These are phyloP conservation scores for Anhinga anhinga DNA, from an alignment of 2,113 vertebrate genomes.

Conservation along the genomic window DNA sequence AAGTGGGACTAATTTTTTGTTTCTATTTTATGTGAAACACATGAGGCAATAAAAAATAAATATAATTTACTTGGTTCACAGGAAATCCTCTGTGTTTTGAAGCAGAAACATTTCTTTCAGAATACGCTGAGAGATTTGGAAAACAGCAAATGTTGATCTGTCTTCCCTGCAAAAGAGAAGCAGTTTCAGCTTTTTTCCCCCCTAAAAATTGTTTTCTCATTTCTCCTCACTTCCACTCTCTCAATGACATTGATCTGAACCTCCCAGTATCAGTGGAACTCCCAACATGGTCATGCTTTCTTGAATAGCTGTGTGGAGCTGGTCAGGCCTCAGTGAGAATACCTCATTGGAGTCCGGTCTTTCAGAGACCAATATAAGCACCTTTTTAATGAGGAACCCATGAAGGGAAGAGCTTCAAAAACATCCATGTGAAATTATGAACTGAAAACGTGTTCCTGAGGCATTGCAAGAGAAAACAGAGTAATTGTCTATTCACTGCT, in stretches of 20 bases:
- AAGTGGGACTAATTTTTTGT: not conserved
- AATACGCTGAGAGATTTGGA: not conserved
- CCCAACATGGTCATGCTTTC: not conserved
- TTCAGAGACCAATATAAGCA: not conserved
- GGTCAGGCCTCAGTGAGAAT: not conserved
- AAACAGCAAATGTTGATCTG: not conserved
- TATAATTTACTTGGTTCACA: not conserved
- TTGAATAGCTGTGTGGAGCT: not conserved
- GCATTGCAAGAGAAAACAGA: not conserved
- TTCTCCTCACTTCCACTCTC: not conserved
- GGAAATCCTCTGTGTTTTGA: not conserved
- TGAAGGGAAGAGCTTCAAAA: not conserved
- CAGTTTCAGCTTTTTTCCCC: not conserved
- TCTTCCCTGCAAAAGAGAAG: not conserved
- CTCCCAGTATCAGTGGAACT: not conserved
- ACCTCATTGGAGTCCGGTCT: not conserved
- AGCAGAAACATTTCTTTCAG: not conserved
- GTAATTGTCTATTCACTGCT: not conserved
- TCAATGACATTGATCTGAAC: not conserved
- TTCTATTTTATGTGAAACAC: not conserved
- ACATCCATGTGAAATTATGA: rapidly evolving
- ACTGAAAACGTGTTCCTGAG: not conserved
- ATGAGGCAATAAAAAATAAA: not conserved
- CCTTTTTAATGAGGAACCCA: not conserved
- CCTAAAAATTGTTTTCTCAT: not conserved